A percentile compares a stretch with the other conserved stretches of the same genome.
Conservation (phyloP, 2,888 invertebrate genomes). For the Pyralis farinalis region DNA sequence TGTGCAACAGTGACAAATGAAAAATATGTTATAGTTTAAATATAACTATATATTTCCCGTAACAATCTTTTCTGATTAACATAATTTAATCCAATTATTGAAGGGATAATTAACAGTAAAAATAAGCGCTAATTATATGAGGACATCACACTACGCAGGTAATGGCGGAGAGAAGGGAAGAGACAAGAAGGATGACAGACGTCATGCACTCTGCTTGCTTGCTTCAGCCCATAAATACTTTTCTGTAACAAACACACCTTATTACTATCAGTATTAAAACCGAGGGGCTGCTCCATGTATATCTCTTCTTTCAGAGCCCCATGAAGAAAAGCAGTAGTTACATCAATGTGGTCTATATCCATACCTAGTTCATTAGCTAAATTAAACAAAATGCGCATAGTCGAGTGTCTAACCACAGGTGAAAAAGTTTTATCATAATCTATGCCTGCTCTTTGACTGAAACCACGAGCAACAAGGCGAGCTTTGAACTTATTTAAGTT, state of each 20-base stretch:
- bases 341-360: slow-evolving; percentile 7
- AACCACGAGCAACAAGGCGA: slow-evolving; percentile 20
- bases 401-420: slow-evolving; percentile 15
- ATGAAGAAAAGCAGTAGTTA: slow-evolving; percentile 10
- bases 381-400: slow-evolving; percentile 3
- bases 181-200: no score
- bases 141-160: no score
- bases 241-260: not conserved
- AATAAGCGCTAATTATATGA: no score
- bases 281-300: not conserved
- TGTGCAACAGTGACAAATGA: no score
- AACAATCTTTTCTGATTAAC: no score
- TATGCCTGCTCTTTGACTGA: slow-evolving; percentile 12
- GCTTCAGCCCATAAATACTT: not conserved
- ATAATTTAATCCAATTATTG: no score
- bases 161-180: no score
- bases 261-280: not conserved
- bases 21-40: no score
- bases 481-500: slow-evolving; percentile 17
- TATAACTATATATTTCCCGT: no score
- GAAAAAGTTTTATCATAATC: slow-evolving; percentile 20
- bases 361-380: not conserved
- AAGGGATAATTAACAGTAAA: no score
- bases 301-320: slow-evolving; percentile 7
- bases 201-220: not conserved